Conservation (phyloP, 2,888 invertebrate genomes). For the Trachelus troglodyta region DNA sequence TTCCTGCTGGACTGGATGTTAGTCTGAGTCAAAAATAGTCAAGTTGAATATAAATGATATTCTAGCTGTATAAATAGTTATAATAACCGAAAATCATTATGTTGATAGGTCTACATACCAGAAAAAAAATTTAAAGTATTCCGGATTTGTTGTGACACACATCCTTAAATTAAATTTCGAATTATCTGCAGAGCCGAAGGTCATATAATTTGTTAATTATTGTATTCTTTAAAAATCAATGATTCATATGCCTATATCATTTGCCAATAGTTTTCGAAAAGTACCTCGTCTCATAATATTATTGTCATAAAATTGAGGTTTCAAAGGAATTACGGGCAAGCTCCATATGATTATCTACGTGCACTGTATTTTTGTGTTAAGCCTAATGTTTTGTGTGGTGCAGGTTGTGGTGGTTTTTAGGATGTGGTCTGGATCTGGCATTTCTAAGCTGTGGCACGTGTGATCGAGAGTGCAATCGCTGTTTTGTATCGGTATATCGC, state of each 20-base stretch:
- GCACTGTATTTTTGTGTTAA: constrained; percentile 25
- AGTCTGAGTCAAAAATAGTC: no score
- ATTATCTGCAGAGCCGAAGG: background rate
- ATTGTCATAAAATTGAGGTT: constrained; percentile 2
- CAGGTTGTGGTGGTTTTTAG: constrained; percentile 51
- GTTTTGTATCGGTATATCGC: constrained; percentile 44
- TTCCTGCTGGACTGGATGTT: no score
- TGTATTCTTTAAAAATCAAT: background rate
- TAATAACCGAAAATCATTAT: no score
- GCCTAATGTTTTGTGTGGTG: constrained; percentile 57
- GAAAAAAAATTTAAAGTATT: no score
- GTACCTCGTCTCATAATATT: background rate
- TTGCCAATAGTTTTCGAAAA: background rate
- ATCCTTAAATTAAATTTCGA: background rate
- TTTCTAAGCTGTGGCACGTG: constrained; percentile 51
- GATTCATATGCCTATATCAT: background rate
- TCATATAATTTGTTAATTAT: background rate
- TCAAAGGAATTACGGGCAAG: background rate
- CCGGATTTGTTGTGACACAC: no score
- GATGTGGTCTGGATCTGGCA: constrained; percentile 55
- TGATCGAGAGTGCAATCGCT: constrained; percentile 49
- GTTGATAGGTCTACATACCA: no score
- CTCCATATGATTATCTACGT: constrained; percentile 20
- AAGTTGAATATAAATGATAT: no score
- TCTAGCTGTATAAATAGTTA: no score